Evolutionary conservation across 2,113 vertebrate species (phyloP).

Genomic region (Balaenoptera acutorostrata): DNA sequence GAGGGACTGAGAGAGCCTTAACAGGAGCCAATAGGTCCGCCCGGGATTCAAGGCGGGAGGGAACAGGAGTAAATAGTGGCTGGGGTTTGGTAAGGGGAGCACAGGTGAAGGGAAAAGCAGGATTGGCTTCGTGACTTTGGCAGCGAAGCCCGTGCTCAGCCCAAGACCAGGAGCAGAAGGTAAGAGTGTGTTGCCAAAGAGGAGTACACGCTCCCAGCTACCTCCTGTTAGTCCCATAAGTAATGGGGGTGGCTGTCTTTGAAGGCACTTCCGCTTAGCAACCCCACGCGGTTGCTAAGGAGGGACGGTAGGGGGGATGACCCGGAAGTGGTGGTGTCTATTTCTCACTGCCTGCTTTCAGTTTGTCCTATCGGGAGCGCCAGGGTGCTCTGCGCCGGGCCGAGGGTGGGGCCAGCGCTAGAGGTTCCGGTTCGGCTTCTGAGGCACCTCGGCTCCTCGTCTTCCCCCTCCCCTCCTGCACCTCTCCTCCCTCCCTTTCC

Average conservation of each 20-base stretch:
- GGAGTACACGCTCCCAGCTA: neutral
- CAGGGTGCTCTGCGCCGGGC: neutral
- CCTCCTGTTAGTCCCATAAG: neutral
- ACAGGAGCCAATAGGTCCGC: neutral
- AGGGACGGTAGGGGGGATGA: neutral
- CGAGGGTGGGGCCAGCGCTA: conserved; percentile 25
- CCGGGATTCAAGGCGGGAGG: neutral
- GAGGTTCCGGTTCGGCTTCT: conserved; percentile 46
- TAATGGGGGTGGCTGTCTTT: neutral
- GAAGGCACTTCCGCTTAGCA: conserved; percentile 78
- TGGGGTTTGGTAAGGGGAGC: neutral
- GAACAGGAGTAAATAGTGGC: neutral
- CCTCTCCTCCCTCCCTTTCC: conserved; percentile 55
- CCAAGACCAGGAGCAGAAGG: neutral
- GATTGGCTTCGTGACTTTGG: neutral
- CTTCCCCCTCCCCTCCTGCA: conserved; percentile 46
- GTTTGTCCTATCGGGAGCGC: conserved; percentile 36
- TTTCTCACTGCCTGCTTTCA: neutral
- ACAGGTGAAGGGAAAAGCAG: neutral
- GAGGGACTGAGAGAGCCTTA: neutral
- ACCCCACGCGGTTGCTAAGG: conserved; percentile 82
- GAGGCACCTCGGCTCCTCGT: neutral
- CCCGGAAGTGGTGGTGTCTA: conserved; percentile 64
- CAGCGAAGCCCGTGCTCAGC: neutral
- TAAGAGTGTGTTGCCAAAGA: neutral